Conservation (phyloP, 2,113 vertebrate species). For the Typhlomys cinereus region DNA sequence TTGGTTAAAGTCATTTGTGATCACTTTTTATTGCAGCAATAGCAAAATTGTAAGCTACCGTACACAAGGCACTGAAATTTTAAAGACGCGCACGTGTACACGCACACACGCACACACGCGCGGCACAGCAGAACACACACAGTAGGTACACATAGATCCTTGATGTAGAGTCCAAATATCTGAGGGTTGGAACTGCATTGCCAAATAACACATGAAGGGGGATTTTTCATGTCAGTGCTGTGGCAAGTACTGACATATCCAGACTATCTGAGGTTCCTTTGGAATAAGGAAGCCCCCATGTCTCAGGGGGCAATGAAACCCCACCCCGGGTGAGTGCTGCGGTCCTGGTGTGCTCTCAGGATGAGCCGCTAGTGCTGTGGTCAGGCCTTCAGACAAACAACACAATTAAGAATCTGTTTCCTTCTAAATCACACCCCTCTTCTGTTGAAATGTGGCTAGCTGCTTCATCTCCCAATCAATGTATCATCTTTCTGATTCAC, state of each 20-base stretch:
- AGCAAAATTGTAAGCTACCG: background rate
- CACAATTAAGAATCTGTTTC: slow-evolving; percentile 33
- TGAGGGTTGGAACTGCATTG: background rate
- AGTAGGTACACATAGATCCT: background rate
- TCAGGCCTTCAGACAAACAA: slow-evolving; percentile 24
- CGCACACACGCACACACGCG: too few relatives aligned
- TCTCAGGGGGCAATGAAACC: background rate
- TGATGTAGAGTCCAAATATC: background rate
- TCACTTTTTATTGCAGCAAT: background rate
- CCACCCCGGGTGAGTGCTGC: background rate
- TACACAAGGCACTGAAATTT: background rate
- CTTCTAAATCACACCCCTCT: slow-evolving; percentile 51
- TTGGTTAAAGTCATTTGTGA: background rate
- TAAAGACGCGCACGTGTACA: too few relatives aligned
- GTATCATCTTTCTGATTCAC: slow-evolving; percentile 32
- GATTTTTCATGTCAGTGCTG: background rate
- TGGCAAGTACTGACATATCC: background rate
- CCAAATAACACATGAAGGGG: background rate
- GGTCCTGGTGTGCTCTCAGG: background rate
- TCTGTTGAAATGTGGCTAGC: slow-evolving; percentile 68
- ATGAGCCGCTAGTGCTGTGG: slow-evolving; percentile 4
- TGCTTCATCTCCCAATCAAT: slow-evolving; percentile 40
- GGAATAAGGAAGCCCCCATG: background rate
- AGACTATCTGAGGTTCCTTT: background rate
- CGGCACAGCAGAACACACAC: too few relatives aligned